phyloP scores from a whole-genome alignment of 53 echinoderm and acorn worm genomes.

The Zoroaster sp. region DNA sequence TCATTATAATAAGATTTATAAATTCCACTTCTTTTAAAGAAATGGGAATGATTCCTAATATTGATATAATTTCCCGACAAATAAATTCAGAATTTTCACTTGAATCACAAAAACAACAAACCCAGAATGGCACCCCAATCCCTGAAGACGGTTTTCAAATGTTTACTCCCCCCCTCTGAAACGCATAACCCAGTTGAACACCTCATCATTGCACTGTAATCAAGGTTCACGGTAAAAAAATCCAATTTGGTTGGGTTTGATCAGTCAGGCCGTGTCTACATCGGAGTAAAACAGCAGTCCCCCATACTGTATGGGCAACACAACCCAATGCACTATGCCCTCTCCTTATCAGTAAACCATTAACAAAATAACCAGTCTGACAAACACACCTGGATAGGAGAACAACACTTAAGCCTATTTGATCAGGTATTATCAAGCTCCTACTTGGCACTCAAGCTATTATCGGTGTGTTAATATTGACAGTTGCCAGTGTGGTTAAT shows the following conservation, averaged over 20 bases:
- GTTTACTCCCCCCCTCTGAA: not conserved
- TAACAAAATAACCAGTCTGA: constrained; percentile 5
- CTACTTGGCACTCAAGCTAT: constrained; percentile 29
- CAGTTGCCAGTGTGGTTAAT: not conserved
- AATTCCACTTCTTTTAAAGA: too few species aligned
- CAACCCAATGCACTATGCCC: not conserved
- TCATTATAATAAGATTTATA: too few species aligned
- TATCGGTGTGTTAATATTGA: constrained; percentile 49
- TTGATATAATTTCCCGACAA: too few species aligned
- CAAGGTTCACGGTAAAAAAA: constrained; percentile 23
- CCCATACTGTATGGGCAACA: not conserved
- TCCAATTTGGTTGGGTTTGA: not conserved
- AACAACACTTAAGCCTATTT: constrained; percentile 26
- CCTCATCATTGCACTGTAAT: not conserved
- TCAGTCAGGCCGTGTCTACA: not conserved
- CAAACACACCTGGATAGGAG: constrained; percentile 9
- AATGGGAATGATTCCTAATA: too few species aligned
- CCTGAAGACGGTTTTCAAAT: not conserved
- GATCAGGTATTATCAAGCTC: not conserved
- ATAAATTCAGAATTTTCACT: too few species aligned
- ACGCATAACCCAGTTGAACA: constrained; percentile 44
- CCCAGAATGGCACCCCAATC: not conserved
- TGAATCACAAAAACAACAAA: constrained; percentile 14
- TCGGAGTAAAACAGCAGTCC: not conserved
- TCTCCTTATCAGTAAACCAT: constrained; percentile 27